Conservation (phyloP, 2,888 invertebrate species). For the Linnaemya vulpina region DNA sequence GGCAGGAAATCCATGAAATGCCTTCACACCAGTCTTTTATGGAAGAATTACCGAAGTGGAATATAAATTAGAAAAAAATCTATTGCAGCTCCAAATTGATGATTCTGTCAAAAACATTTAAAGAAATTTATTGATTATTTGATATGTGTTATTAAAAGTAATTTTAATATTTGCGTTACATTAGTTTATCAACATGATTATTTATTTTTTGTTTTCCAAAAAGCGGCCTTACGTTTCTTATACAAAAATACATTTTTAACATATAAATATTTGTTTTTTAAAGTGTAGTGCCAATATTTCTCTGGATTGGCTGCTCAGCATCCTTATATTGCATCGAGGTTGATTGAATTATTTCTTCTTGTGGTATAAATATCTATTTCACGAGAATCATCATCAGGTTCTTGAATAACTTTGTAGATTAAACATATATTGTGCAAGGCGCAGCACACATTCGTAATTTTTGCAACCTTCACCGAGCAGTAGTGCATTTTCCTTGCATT, state of each 20-base stretch:
- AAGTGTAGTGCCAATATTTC: conserved; percentile 21
- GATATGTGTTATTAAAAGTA: too few species aligned
- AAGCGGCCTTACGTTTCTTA: not conserved
- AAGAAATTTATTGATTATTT: not conserved
- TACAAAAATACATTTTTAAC: not conserved
- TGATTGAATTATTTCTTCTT: conserved; percentile 5
- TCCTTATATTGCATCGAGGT: not conserved
- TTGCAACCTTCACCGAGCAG: conserved; percentile 8
- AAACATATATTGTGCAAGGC: conserved; percentile 56
- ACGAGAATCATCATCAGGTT: conserved; percentile 12
- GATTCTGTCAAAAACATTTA: not conserved
- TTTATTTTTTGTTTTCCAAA: not conserved
- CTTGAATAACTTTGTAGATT: conserved; percentile 19
- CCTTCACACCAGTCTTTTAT: not conserved
- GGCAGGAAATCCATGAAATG: conserved; percentile 9
- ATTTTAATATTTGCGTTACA: not conserved
- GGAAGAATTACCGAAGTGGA: too few species aligned
- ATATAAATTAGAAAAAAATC: too few species aligned
- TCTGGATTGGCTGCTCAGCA: conserved; percentile 11
- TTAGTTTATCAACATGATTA: not conserved
- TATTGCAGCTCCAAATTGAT: too few species aligned
- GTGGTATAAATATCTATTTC: not conserved
- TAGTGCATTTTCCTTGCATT: conserved; percentile 55
- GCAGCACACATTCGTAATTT: conserved; percentile 44
- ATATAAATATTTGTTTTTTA: conserved; percentile 8